Base-by-base conservation (phyloP, 2,888 invertebrate genomes). In the Synanthedon vespiformis region DNA sequence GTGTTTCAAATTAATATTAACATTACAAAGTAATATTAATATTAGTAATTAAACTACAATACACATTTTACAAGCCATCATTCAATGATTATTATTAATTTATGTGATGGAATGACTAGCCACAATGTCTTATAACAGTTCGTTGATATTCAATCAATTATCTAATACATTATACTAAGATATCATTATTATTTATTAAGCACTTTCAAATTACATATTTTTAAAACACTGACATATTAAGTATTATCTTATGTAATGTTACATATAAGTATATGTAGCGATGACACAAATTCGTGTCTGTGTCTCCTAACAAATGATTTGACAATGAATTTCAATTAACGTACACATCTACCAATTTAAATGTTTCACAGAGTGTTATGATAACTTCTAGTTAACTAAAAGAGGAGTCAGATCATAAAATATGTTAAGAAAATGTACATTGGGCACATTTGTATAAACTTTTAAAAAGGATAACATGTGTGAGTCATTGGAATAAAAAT, bases 81-180 rank as follows among this genome's bases (percentile, higher is more conserved):
- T 48, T 52, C 14, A 16, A 12, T 49, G 48, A 50, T 52, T 48
- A 50, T 52, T 48, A 50, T 52, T 48, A 49, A 51, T 52, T 52
- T 53, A 68, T 61, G 62, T 63, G 60, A 72, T 73, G 71, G 63
- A 69, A 74, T 81, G 82, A 85, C 83, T 84, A 82, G 83, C 74
- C 73, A 69, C 71, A 74, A 75, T 77, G 74, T 72, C 73, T 69
- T 67, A 73, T 61, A 72, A 77, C 76, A 79, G 71, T 80, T 83
- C 77, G 80, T 81, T 84, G 83, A 83, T 78, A 71, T 49, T 53
- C 48, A 51, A 48, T 66, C 67, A 22, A 65, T 68, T 67, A 72
- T 65, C 66, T 72, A 68, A 60, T 34, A 10, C 34, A 34, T 66
- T 70, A 68, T 69, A 69, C 65, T 66, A 70, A 66, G 56, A 48